phyloP scores from a whole-genome alignment of 37 sponge, comb jelly and placozoan species.

The Mnemiopsis leidyi region DNA sequence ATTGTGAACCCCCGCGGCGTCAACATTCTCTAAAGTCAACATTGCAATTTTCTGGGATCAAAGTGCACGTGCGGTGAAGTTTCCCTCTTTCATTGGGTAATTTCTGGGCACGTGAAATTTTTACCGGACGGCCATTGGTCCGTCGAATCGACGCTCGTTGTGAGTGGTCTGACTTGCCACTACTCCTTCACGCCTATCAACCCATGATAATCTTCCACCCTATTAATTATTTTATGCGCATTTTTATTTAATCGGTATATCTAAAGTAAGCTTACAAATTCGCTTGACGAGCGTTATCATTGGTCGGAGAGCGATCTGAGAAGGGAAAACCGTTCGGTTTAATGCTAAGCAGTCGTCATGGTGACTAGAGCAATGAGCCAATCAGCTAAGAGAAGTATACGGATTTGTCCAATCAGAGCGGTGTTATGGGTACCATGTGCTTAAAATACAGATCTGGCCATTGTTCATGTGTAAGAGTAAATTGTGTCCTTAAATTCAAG shows the following conservation, averaged over 20 bases:
- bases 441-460: background rate
- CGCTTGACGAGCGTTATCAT: background rate
- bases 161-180: background rate
- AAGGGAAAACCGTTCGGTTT: background rate
- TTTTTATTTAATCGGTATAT: constrained; percentile 41
- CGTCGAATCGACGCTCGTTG: background rate
- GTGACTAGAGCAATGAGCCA: background rate
- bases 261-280: constrained; percentile 6
- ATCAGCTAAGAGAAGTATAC: background rate
- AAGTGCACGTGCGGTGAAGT: background rate
- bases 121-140: background rate
- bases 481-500: no score
- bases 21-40: constrained; percentile 13
- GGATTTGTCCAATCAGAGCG: background rate
- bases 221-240: constrained; percentile 61
- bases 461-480: no score
- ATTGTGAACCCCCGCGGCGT: constrained; percentile 40
- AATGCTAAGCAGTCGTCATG: background rate
- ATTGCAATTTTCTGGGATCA: background rate
- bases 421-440: background rate
- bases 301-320: background rate
- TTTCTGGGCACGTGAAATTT: background rate
- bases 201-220: constrained; percentile 31
- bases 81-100: background rate
- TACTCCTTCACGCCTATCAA: constrained; percentile 39